Base-by-base conservation (phyloP, 2,113 vertebrate species). In the Callipepla californica region DNA sequence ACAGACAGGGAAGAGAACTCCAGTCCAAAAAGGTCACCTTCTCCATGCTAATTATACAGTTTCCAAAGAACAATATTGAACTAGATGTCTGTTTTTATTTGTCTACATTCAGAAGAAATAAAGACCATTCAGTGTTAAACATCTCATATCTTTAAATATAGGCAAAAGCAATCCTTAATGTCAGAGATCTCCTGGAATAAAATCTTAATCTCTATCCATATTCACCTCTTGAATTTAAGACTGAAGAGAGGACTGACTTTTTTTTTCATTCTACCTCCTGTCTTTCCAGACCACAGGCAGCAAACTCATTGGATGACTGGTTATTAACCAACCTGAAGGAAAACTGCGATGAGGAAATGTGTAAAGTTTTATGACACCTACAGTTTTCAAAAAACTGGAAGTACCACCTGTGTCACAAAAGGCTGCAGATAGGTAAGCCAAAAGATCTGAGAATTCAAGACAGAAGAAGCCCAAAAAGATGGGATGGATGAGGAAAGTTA, bases 1-100 rank as follows among this genome's bases (percentile, higher is more conserved):
- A 18, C 7, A 44, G 25, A 30, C 0, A 47, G 7, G 0, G 3
- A 69, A 4, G 6, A 69, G 15, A 21, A 55, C 1, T 3, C 6
- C 20, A 42, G 13, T 68, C 21, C 63, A 59, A n/a, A 88, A 85
- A 76, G 38, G 5, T 9, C 12, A 59, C 7, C 9, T 6, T 75
- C 32, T 63, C 40, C 58, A 9, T 45, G 62, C 13, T 42, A 42
- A 76, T 4, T 5, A 59, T 32, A 4, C 10, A 34, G 0, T 65
- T 90, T 72, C 19, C 38, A 73, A 44, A 44, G 4, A 78, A 9
- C 19, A 69, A 17, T 6, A 26, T 81, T 45, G 58, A 78, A 34
- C 11, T 75, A 82, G 38, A 50, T 38, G 3, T 3, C 32, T 51
- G 22, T 32, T 22, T 85, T 73, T 44, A 80, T 32, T 28, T 53